Percentiles rank a stretch among this genome's conserved stretches.
Conservation (phyloP, 1,140 invertebrate species). For the Euborellia annulipes region DNA sequence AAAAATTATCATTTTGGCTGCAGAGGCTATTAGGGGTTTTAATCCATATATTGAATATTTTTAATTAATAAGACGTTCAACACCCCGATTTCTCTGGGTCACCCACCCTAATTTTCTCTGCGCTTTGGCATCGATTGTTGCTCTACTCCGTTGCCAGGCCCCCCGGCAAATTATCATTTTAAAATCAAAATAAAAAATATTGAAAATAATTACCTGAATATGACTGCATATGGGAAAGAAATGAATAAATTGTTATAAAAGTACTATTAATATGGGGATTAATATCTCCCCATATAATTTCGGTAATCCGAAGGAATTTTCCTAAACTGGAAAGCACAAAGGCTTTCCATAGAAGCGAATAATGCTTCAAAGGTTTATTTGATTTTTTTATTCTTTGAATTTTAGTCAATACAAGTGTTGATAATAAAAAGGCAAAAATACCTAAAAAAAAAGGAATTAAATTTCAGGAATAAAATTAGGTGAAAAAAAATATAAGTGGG, state of each 20-base stretch:
- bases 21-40: no score
- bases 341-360: constrained; percentile 20
- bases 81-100: no score
- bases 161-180: no score
- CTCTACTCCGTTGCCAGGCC: no score
- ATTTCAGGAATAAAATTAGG: no score
- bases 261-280: constrained; percentile 22
- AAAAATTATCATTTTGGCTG: no score
- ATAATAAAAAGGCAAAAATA: constrained; percentile 16
- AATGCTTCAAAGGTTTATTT: constrained; percentile 20
- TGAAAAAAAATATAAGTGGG: constrained; percentile 14
- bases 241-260: constrained; percentile 27
- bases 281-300: constrained; percentile 26
- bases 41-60: no score
- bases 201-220: constrained; percentile 25
- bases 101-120: no score
- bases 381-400: constrained; percentile 19
- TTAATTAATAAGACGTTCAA: no score
- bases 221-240: constrained; percentile 26
- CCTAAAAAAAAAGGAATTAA: constrained; percentile 16
- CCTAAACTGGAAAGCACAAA: constrained; percentile 26
- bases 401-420: constrained; percentile 23
- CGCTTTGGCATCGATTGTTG: no score
- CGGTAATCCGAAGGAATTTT: constrained; percentile 26
- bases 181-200: no score